Evolutionary conservation across 1,140 invertebrate genomes (phyloP), one percentile per base, ranked within the genome.

Genomic region (Drosophila insularis): DNA sequence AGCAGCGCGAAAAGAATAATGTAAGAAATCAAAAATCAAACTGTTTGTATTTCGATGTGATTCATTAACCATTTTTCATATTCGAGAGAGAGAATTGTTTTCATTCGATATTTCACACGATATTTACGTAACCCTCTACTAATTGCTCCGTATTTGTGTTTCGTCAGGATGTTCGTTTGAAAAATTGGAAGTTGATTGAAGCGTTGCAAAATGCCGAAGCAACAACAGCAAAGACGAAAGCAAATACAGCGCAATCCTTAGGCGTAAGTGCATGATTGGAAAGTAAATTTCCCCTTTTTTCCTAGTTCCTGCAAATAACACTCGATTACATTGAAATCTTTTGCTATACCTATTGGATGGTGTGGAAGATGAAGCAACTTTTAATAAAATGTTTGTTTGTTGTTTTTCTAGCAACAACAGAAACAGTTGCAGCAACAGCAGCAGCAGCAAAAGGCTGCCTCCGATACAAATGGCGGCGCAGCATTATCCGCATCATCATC

Each of bases 121-220:
- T 27, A 46, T 53, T 53, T 23, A 55, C 62, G 27, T 46, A 53
- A 56, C 37, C 58, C 35, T 37, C 76, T 78, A 84, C 69, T 89
- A 79, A 77, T 82, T 66, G 72, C 80, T 46, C 67, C 84, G 84
- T 89, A 74, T 76, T 71, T 78, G 68, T 78, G 66, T 89, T 81
- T 79, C 81, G 76, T 80, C 82, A 96, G 96, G 96, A 96, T 90
- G 94, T 97, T 92, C 94, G 96, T 93, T 94, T 93, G 93, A 96
- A 96, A 94, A 97, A 97, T 93, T 97, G 95, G 95, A 96, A 96
- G 94, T 95, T 96, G 93, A 95, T 96, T 95, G 96, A 96, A 93
- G 96, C 96, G 92, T 94, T 96, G 93, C 94, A 95, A 93, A 94
- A 93, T 73, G 94, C 95, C 75, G 95, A 96, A 93, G 93, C 92